Percentiles rank a stretch among this genome's conserved stretches.
phyloP scores from a whole-genome alignment of 2,113 vertebrate genomes.

The Orcinus orca region DNA sequence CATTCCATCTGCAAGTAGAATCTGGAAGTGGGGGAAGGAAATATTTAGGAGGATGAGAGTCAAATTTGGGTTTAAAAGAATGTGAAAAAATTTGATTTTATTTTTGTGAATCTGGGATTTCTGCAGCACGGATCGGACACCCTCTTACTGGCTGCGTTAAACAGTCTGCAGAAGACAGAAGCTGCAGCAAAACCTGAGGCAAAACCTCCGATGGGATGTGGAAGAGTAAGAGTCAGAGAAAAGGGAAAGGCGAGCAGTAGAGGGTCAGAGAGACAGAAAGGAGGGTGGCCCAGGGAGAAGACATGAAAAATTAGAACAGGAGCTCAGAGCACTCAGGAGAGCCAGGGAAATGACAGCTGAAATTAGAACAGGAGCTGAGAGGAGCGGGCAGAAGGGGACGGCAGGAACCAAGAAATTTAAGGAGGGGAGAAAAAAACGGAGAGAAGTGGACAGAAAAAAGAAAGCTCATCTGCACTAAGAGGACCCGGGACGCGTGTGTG shows the following conservation, averaged over 20 bases:
- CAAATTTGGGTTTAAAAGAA: neutral
- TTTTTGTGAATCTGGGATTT: conserved; percentile 41
- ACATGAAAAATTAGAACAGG: conserved; percentile 87
- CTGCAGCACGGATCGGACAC: conserved; percentile 30
- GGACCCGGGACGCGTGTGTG: conserved; percentile 72
- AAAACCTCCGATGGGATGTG: conserved; percentile 48
- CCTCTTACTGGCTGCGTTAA: neutral
- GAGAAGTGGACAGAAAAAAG: conserved; percentile 71
- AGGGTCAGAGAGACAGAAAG: conserved; percentile 84
- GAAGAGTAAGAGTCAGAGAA: conserved; percentile 70
- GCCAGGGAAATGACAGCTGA: conserved; percentile 83
- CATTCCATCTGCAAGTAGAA: neutral
- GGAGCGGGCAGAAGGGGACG: conserved; percentile 79
- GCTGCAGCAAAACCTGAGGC: conserved; percentile 53
- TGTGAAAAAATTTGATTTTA: neutral
- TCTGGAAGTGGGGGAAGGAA: neutral
- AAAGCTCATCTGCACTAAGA: conserved; percentile 70
- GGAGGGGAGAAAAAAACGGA: conserved; percentile 79
- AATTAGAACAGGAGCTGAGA: conserved; percentile 87
- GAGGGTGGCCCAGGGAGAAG: conserved; percentile 85
- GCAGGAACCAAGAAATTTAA: conserved; percentile 82
- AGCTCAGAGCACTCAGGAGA: conserved; percentile 85
- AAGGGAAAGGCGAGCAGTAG: conserved; percentile 76
- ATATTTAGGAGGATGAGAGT: neutral
- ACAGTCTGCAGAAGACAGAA: neutral